phyloP scores from a whole-genome alignment of 2,888 invertebrate genomes.

The Esperia sulphurella region DNA sequence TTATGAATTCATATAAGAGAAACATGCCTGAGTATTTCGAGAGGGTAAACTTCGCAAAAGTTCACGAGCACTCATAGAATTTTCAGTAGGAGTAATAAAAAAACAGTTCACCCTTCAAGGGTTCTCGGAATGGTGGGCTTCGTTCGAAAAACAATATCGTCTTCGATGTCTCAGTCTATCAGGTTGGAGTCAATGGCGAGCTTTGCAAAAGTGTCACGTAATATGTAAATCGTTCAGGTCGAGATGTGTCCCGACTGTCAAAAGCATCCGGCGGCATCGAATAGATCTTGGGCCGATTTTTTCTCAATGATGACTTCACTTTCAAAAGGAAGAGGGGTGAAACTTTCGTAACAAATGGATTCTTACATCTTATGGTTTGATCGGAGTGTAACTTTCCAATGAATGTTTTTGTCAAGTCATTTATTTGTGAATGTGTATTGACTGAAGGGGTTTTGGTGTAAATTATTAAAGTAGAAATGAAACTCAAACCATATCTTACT shows the following conservation, averaged over 20 bases:
- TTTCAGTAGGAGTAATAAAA: slow-evolving; percentile 58
- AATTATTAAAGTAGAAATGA: no score
- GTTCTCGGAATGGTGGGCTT: slow-evolving; percentile 44
- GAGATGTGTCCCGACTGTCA: slow-evolving; percentile 75
- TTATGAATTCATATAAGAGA: slow-evolving; percentile 25
- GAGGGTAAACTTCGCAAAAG: slow-evolving; percentile 26
- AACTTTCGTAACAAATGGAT: slow-evolving; percentile 37
- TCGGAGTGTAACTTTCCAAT: not conserved
- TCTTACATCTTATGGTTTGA: slow-evolving; percentile 23
- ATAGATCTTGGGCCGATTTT: slow-evolving; percentile 62
- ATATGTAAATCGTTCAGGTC: slow-evolving; percentile 77
- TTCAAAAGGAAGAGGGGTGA: slow-evolving; percentile 42
- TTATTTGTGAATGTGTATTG: no score
- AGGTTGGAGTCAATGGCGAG: slow-evolving; percentile 66
- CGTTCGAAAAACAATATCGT: slow-evolving; percentile 71
- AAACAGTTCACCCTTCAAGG: slow-evolving; percentile 53
- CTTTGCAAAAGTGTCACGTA: slow-evolving; percentile 75
- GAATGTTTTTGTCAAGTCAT: no score
- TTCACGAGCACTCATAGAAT: slow-evolving; percentile 50
- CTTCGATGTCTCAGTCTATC: slow-evolving; percentile 71
- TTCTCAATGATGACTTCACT: slow-evolving; percentile 61
- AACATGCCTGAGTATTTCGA: slow-evolving; percentile 8
- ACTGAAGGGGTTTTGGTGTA: no score
- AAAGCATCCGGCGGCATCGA: slow-evolving; percentile 55
- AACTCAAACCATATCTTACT: not conserved